A percentile compares a stretch with the other conserved stretches of the same genome.
phyloP scores from a whole-genome alignment of 2,797 vertebrate species.

The Mionectes olivaceus region DNA sequence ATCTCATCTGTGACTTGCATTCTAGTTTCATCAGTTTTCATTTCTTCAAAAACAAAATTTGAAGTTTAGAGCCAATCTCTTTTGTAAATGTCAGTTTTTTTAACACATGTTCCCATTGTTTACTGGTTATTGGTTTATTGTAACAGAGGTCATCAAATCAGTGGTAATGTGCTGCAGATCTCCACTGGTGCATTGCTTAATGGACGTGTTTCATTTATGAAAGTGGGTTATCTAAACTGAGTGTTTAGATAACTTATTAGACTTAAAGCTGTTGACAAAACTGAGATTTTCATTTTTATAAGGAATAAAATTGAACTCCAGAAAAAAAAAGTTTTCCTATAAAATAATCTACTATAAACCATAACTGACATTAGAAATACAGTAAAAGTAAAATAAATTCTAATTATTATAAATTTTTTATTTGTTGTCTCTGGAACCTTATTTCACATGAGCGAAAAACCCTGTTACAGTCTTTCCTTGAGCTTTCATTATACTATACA shows the following conservation, averaged over 20 bases:
- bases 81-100: background rate
- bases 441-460: background rate
- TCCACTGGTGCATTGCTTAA: background rate
- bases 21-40: background rate
- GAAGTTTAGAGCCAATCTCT: background rate
- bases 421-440: background rate
- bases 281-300: background rate
- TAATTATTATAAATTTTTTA: background rate
- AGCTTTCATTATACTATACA: background rate
- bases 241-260: background rate
- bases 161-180: background rate
- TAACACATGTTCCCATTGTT: background rate
- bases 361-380: background rate
- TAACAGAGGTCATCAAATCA: background rate
- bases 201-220: background rate
- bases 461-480: background rate
- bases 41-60: background rate
- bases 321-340: background rate
- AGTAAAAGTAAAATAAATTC: background rate
- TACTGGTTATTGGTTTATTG: background rate
- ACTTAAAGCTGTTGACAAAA: background rate
- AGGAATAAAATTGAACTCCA: background rate
- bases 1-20: background rate
- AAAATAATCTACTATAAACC: background rate
- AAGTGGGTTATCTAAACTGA: background rate